Conservation (phyloP, 2,888 invertebrate species). For the Epicampocera succincta region DNA sequence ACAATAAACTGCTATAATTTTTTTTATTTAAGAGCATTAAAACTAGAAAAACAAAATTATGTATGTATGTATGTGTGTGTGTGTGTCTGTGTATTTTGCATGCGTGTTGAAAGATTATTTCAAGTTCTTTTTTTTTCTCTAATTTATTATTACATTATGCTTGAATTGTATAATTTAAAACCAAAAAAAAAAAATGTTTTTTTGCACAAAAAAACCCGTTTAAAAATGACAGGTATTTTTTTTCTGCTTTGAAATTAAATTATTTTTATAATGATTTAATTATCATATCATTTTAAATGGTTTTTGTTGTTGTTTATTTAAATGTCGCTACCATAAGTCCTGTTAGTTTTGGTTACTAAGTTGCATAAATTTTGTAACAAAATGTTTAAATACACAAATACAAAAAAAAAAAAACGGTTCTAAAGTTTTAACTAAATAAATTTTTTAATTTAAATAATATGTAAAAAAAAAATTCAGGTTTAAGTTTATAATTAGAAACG, state of each 20-base stretch:
- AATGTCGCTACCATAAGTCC: not conserved
- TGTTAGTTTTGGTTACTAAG: not conserved
- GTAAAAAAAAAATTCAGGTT: too few relatives aligned
- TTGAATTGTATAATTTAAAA: conserved; percentile 1
- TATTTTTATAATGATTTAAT: conserved; percentile 23
- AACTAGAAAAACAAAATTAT: too few relatives aligned
- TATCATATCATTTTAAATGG: conserved; percentile 9
- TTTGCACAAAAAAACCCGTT: not conserved
- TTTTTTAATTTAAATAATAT: too few relatives aligned
- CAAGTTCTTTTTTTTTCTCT: conserved; percentile 10
- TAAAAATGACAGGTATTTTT: not conserved
- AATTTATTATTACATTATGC: not conserved
- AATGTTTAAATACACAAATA: too few relatives aligned
- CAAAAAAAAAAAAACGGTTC: too few relatives aligned
- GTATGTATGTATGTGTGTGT: too few relatives aligned
- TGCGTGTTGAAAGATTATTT: not conserved
- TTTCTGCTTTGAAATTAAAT: not conserved
- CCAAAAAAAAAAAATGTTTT: too few relatives aligned
- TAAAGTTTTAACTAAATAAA: too few relatives aligned
- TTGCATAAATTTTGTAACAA: not conserved
- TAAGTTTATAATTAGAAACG: too few relatives aligned
- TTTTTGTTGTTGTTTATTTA: conserved; percentile 7
- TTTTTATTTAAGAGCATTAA: conserved; percentile 16
- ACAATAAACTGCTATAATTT: too few relatives aligned
- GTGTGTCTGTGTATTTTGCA: not conserved